These are phyloP conservation scores for Drosophila asahinai DNA, from an alignment of 1,140 invertebrate species.

Conservation along the genomic window DNA sequence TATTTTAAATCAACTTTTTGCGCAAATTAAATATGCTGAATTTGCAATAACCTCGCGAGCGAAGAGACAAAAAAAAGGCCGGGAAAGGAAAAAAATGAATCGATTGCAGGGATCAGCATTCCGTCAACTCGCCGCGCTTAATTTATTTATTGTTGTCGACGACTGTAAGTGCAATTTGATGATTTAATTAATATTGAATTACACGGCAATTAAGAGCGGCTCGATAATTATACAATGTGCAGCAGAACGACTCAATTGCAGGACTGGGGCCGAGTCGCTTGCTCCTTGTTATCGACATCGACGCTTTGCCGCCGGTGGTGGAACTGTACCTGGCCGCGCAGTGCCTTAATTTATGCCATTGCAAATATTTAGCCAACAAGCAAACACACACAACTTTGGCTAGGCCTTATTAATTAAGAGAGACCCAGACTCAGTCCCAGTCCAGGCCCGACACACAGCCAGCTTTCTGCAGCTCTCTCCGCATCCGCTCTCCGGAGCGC, in stretches of 20 bases:
- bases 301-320: conserved; percentile 23
- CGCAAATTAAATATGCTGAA: conserved; percentile 66
- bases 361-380: conserved; percentile 80
- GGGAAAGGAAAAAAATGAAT: conserved; percentile 41
- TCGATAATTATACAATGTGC: conserved; percentile 74
- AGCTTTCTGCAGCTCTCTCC: conserved; percentile 9
- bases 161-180: conserved; percentile 75
- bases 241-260: conserved; percentile 49
- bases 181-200: conserved; percentile 83
- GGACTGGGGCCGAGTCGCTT: conserved; percentile 15
- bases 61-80: conserved; percentile 18
- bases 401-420: conserved; percentile 79
- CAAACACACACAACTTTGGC: conserved; percentile 48
- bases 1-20: conserved; percentile 47
- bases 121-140: conserved; percentile 60
- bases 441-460: conserved; percentile 9
- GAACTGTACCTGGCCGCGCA: conserved; percentile 63
- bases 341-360: conserved; percentile 69
- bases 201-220: conserved; percentile 47
- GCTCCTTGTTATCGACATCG: conserved; percentile 41
- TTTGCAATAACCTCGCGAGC: conserved; percentile 58
- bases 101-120: conserved; percentile 74
- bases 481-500: neutral
- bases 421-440: conserved; percentile 18
- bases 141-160: conserved; percentile 76